These are phyloP conservation scores for Macaca mulatta DNA, from an alignment of 2,113 vertebrate genomes.

Conservation along the genomic window DNA sequence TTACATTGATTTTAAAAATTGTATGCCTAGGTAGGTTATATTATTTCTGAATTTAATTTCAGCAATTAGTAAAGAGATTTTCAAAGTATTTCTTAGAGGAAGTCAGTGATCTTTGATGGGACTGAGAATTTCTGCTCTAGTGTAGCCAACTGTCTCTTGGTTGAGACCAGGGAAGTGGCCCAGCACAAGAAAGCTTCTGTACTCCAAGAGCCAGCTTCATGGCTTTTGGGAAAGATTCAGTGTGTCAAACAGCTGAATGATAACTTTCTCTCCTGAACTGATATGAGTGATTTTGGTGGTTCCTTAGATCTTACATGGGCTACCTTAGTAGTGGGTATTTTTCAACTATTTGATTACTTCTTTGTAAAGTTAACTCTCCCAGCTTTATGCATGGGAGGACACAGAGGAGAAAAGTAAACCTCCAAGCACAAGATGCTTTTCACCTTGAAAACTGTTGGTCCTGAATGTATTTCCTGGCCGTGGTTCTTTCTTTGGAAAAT, in stretches of 20 bases:
- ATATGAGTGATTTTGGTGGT: neutral
- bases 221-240: neutral
- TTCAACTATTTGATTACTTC: neutral
- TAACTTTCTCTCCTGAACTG: neutral
- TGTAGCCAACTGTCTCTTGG: neutral
- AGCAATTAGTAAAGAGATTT: neutral
- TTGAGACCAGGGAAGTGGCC: neutral
- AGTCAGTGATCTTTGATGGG: neutral
- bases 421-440: neutral
- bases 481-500: neutral
- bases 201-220: neutral
- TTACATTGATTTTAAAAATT: neutral
- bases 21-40: neutral
- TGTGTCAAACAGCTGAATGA: neutral
- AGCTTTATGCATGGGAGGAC: neutral
- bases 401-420: neutral
- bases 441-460: neutral
- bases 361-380: neutral
- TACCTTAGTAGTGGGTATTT: neutral
- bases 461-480: neutral
- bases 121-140: neutral
- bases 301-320: neutral
- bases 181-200: neutral
- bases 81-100: neutral
- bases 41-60: conserved; percentile 14